phyloP scores from a whole-genome alignment of 2,888 invertebrate genomes.

The Arctia plantaginis region DNA sequence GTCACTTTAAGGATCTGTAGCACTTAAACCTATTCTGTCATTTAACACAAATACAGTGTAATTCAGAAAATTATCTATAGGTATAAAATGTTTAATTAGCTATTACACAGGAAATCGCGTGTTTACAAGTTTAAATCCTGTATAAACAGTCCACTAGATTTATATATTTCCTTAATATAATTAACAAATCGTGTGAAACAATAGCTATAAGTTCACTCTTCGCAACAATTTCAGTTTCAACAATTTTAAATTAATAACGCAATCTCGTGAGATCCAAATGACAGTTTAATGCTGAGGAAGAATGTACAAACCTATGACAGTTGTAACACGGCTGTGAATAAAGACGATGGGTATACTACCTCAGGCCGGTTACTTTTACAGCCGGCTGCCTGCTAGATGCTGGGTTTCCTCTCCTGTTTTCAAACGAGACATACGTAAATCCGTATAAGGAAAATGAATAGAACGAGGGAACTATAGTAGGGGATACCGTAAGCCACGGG shows the following conservation, averaged over 20 bases:
- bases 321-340: conserved; percentile 50
- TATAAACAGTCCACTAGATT: background rate
- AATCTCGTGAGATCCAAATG: conserved; percentile 57
- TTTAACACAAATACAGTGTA: background rate
- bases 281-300: conserved; percentile 45
- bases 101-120: background rate
- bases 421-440: background rate
- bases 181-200: background rate
- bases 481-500: background rate
- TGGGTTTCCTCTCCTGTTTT: background rate
- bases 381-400: background rate
- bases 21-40: too few relatives aligned
- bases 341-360: conserved; percentile 52
- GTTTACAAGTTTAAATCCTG: background rate
- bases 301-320: conserved; percentile 50
- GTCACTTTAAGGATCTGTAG: background rate
- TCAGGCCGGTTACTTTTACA: conserved; percentile 23
- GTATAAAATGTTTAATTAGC: background rate
- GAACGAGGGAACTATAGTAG: background rate
- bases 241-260: conserved; percentile 44
- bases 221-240: conserved; percentile 28
- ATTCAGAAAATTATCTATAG: background rate
- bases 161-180: background rate
- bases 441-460: background rate
- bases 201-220: background rate